phyloP scores from a whole-genome alignment of 2,113 vertebrate genomes.

The Heterocephalus glaber region DNA sequence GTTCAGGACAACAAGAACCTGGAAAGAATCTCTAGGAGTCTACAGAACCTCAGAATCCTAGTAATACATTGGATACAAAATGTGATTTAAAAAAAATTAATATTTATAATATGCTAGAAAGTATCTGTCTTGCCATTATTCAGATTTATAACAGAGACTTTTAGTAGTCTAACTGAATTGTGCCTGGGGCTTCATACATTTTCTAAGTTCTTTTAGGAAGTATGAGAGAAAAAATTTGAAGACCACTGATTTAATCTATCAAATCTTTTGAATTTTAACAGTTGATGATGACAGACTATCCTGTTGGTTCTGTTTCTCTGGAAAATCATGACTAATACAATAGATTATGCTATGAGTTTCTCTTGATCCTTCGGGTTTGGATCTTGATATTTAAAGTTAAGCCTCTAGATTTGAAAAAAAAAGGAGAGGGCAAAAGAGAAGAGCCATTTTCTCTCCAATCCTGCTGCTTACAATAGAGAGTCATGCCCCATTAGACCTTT shows the following conservation, averaged over 20 bases:
- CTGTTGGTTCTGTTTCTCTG: neutral
- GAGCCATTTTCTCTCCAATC: neutral
- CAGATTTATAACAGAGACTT: neutral
- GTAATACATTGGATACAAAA: neutral
- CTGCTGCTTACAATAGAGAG: neutral
- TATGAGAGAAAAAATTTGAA: conserved; percentile 44
- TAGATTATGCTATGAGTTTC: neutral
- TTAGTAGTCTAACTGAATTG: conserved; percentile 22
- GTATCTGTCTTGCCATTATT: neutral
- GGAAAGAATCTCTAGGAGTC: neutral
- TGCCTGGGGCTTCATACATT: neutral
- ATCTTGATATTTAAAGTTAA: conserved; percentile 51
- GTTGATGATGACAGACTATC: neutral
- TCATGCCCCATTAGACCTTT: neutral
- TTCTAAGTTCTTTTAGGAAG: conserved; percentile 26
- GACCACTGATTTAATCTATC: neutral
- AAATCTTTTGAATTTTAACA: conserved; percentile 30
- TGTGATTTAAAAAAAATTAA: neutral
- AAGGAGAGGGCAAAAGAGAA: neutral
- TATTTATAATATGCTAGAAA: neutral
- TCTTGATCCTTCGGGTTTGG: neutral
- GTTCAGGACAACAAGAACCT: neutral
- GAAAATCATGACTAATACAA: neutral
- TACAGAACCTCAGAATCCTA: neutral
- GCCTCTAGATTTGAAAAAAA: neutral